Percentiles rank a stretch among this genome's conserved stretches.
phyloP scores from a whole-genome alignment of 1,140 invertebrate species.

The Sinella curviseta region DNA sequence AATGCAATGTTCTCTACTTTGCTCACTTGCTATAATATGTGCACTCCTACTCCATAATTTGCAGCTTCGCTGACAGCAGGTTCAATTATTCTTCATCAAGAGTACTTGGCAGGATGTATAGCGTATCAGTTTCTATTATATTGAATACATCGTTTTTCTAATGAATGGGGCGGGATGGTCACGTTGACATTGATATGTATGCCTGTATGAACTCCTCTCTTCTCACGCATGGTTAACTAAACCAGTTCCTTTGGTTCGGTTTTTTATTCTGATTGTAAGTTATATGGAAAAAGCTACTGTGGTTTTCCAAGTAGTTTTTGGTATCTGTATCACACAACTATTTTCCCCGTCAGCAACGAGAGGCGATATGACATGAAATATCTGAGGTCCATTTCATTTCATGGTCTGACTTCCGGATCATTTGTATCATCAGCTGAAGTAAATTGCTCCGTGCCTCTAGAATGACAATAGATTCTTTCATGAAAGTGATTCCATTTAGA shows the following conservation, averaged over 20 bases:
- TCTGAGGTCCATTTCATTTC: neutral
- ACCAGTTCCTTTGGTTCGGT: too few species aligned
- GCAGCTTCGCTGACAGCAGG: neutral
- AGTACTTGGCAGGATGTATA: neutral
- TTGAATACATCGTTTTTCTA: neutral
- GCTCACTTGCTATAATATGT: too few species aligned
- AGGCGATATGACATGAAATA: too few species aligned
- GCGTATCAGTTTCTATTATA: neutral
- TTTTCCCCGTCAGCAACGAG: too few species aligned
- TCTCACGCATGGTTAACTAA: neutral
- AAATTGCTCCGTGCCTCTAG: neutral
- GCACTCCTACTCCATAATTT: too few species aligned
- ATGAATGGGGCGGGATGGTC: conserved; percentile 12
- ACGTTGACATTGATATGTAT: conserved; percentile 9
- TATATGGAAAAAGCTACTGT: neutral
- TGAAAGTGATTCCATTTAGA: too few species aligned
- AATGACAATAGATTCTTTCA: neutral
- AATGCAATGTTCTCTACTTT: too few species aligned
- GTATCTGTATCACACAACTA: neutral
- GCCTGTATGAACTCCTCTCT: neutral
- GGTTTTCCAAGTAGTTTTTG: neutral
- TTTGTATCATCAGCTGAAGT: neutral
- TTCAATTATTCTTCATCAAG: conserved; percentile 33
- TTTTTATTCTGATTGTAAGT: neutral
- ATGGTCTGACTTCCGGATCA: conserved; percentile 17